Conservation (phyloP, 2,888 invertebrate genomes). For the Drosophila niveifrons region DNA sequence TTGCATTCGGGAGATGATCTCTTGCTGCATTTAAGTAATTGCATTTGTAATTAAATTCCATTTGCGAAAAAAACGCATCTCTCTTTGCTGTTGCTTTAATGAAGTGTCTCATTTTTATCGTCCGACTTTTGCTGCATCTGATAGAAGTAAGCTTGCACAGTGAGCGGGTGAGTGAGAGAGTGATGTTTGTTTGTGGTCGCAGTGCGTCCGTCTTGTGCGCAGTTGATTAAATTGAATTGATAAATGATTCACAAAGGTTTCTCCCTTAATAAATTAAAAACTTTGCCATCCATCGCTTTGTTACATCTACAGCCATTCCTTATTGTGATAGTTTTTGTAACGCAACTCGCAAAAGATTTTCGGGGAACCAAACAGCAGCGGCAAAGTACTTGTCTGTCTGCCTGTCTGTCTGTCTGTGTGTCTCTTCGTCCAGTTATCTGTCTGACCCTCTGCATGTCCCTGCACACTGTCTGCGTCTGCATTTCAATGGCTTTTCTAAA, state of each 20-base stretch:
- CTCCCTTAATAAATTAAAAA: constrained; percentile 37
- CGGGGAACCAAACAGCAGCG: background rate
- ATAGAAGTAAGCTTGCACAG: background rate
- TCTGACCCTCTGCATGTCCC: background rate
- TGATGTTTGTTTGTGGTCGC: constrained; percentile 11
- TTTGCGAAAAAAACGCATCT: background rate
- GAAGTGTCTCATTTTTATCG: constrained; percentile 3
- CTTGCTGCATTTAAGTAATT: background rate
- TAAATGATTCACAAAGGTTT: constrained; percentile 22
- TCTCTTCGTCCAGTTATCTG: background rate
- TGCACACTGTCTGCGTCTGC: constrained; percentile 22
- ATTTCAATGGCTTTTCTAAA: constrained; percentile 56
- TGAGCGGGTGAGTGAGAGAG: constrained; percentile 7
- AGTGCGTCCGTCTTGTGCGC: constrained; percentile 4
- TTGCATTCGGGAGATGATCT: background rate
- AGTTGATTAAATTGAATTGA: constrained; percentile 34
- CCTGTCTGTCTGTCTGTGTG: background rate
- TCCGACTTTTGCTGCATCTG: background rate
- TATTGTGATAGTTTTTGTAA: constrained; percentile 9
- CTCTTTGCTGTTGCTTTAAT: background rate
- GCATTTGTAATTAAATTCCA: constrained; percentile 1
- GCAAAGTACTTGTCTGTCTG: constrained; percentile 7
- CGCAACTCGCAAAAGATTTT: constrained; percentile 14
- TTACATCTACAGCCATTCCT: background rate
- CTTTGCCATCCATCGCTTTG: background rate